phyloP scores from a whole-genome alignment of 2,797 vertebrate species.

The Myotis myotis region DNA sequence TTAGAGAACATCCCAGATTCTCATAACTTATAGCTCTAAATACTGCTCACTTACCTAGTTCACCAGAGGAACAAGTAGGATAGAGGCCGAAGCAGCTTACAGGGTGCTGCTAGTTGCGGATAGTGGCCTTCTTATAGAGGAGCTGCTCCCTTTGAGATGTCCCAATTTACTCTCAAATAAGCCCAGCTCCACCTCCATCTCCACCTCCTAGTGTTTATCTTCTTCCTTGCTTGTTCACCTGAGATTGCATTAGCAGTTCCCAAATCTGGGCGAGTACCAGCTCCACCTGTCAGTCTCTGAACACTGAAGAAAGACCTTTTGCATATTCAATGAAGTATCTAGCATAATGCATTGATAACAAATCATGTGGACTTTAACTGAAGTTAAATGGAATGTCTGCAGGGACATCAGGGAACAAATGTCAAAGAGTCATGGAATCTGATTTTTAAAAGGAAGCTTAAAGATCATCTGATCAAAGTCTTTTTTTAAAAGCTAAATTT shows the following conservation, averaged over 20 bases:
- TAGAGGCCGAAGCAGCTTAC: slow-evolving; percentile 64
- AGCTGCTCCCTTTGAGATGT: slow-evolving; percentile 70
- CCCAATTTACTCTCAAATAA: slow-evolving; percentile 82
- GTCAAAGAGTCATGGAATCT: slow-evolving; percentile 7
- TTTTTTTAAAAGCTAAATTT: slow-evolving; percentile 7
- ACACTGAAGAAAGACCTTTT: background rate
- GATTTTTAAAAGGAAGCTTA: slow-evolving; percentile 14
- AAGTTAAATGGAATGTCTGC: background rate
- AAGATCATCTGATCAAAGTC: background rate
- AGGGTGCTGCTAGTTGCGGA: slow-evolving; percentile 55
- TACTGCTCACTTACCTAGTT: slow-evolving; percentile 59
- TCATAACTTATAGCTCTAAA: background rate
- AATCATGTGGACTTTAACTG: background rate
- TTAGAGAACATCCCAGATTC: background rate
- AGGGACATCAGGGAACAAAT: background rate
- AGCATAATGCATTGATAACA: background rate
- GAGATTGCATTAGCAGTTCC: slow-evolving; percentile 59
- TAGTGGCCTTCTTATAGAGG: slow-evolving; percentile 70
- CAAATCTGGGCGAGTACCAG: slow-evolving; percentile 59
- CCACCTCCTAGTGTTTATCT: slow-evolving; percentile 70
- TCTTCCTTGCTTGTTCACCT: slow-evolving; percentile 42
- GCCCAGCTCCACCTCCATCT: slow-evolving; percentile 72
- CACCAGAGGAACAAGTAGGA: slow-evolving; percentile 66
- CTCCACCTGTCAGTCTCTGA: slow-evolving; percentile 35
- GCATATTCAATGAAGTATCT: background rate